These are phyloP conservation scores for Brachionus angularis DNA, from an alignment of 1,140 invertebrate genomes.

Conservation along the genomic window DNA sequence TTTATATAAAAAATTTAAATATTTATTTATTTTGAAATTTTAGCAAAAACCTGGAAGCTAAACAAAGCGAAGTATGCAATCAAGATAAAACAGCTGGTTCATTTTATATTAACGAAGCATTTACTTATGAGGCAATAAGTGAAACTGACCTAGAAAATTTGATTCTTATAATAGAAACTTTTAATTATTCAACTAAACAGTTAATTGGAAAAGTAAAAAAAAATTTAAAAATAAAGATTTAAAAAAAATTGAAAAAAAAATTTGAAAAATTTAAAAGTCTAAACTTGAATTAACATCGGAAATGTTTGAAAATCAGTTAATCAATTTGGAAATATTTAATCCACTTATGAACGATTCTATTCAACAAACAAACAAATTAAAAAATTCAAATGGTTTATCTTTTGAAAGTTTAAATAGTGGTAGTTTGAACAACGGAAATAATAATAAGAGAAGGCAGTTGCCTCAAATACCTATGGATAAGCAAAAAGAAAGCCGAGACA, in stretches of 20 bases:
- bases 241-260: background rate
- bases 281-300: background rate
- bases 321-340: background rate
- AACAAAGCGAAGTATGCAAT: background rate
- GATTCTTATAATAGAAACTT: background rate
- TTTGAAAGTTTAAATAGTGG: slow-evolving; percentile 25
- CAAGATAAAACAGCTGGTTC: background rate
- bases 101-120: background rate
- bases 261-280: background rate
- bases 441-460: slow-evolving; percentile 1
- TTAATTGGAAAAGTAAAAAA: slow-evolving; percentile 19
- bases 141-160: background rate
- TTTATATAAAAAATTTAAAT: too few species aligned
- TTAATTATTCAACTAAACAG: background rate
- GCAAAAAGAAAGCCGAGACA: background rate
- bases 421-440: too few species aligned
- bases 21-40: too few species aligned
- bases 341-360: background rate
- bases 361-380: background rate
- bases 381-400: background rate
- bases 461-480: slow-evolving; percentile 19
- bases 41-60: too few species aligned
- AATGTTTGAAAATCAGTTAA: slow-evolving; percentile 17
- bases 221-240: background rate
- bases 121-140: slow-evolving; percentile 2